Conservation (phyloP, 2,888 invertebrate genomes). For the Cacoxenus indagator region DNA sequence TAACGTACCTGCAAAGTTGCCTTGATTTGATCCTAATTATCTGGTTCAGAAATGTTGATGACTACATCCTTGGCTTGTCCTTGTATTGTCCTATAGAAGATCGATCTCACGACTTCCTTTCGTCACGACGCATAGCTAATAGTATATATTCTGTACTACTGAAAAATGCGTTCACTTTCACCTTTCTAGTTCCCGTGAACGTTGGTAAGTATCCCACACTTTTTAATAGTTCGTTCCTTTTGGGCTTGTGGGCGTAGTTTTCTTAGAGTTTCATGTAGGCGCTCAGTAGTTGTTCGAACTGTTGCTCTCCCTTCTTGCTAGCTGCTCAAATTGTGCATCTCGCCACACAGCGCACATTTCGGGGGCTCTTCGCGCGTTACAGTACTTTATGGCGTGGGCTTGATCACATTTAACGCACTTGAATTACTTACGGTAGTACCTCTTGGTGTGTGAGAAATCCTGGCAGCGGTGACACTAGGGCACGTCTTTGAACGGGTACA, state of each 20-base stretch:
- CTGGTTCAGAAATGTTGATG: constrained; percentile 14
- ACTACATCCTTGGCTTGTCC: constrained; percentile 21
- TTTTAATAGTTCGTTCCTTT: constrained; percentile 16
- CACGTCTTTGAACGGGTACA: no score
- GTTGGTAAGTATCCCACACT: background rate
- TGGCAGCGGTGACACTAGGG: no score
- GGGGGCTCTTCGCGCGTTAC: no score
- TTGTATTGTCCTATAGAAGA: constrained; percentile 20
- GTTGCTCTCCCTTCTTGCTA: constrained; percentile 23
- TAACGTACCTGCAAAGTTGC: constrained; percentile 25
- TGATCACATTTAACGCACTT: no score
- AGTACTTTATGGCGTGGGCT: no score
- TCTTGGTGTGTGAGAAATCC: no score
- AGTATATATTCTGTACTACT: background rate
- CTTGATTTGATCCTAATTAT: constrained; percentile 20
- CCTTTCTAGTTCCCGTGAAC: background rate
- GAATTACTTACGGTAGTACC: no score
- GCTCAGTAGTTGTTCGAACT: constrained; percentile 10
- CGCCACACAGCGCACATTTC: no score
- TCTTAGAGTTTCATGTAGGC: constrained; percentile 12
- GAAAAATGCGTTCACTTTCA: background rate
- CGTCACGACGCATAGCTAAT: background rate
- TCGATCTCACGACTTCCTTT: constrained; percentile 5
- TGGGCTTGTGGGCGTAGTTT: background rate
- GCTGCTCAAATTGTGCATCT: constrained; percentile 11